A percentile compares a stretch with the other conserved stretches of the same genome.
Evolutionary conservation across 37 sponge, comb jelly and placozoan species (phyloP).

Genomic region (Diacarnus erythraeanus): DNA sequence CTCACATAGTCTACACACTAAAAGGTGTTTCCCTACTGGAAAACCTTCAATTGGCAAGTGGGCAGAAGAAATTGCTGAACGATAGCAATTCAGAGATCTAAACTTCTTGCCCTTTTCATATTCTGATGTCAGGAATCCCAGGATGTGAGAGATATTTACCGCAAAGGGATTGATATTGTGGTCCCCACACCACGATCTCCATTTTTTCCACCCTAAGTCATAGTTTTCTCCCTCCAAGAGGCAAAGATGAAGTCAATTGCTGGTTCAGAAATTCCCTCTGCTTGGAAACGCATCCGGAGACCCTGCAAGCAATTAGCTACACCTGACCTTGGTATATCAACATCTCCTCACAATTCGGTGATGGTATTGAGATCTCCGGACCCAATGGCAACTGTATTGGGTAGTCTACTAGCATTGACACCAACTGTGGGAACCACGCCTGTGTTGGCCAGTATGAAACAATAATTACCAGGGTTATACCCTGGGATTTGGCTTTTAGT

Average conservation of each 20-base stretch:
- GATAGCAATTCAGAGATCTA: conserved; percentile 33
- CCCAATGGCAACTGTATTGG: conserved; percentile 11
- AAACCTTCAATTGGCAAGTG: conserved; percentile 30
- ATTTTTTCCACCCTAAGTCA: conserved; percentile 24
- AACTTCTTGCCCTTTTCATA: conserved; percentile 17
- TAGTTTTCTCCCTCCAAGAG: conserved; percentile 30
- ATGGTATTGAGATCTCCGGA: neutral
- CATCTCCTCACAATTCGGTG: conserved; percentile 17
- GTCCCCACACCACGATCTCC: neutral
- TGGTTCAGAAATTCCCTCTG: conserved; percentile 11
- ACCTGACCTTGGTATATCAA: neutral
- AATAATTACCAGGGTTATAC: conserved; percentile 10
- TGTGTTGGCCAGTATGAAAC: neutral
- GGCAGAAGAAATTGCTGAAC: conserved; percentile 46
- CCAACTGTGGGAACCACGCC: conserved; percentile 32
- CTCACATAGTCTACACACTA: conserved; percentile 15
- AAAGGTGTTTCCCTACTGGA: conserved; percentile 38
- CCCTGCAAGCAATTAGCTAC: conserved; percentile 23
- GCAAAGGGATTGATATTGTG: neutral
- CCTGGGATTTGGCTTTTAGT: conserved; percentile 2
- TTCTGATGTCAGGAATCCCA: conserved; percentile 10
- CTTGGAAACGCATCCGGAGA: conserved; percentile 17
- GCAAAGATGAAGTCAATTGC: conserved; percentile 24
- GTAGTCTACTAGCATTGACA: conserved; percentile 12
- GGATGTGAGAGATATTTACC: neutral